These are phyloP conservation scores for Podotricha telesiphe DNA, from an alignment of 2,888 invertebrate genomes.

Conservation along the genomic window DNA sequence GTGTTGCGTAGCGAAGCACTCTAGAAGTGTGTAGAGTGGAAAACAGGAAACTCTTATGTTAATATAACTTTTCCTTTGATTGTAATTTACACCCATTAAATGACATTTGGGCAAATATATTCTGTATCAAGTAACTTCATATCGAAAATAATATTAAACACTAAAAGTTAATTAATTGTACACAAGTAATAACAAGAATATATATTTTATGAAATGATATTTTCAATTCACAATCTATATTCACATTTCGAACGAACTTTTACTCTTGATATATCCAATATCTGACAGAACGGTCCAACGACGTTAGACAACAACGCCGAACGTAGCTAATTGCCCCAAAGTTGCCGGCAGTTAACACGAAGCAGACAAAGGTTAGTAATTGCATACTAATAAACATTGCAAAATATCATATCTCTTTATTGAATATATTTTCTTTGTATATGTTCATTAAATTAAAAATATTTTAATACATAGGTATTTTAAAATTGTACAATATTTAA, in stretches of 20 bases:
- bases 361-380: background rate
- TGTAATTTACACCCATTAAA: too few relatives aligned
- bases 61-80: too few relatives aligned
- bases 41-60: too few relatives aligned
- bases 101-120: too few relatives aligned
- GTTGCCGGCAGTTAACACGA: background rate
- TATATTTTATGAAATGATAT: background rate
- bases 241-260: background rate
- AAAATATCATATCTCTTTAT: background rate
- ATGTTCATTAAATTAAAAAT: too few relatives aligned
- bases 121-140: too few relatives aligned
- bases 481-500: too few relatives aligned
- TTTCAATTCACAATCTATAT: background rate
- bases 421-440: background rate
- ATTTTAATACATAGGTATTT: too few relatives aligned
- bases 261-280: slow-evolving; percentile 6
- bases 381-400: background rate
- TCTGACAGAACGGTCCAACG: background rate
- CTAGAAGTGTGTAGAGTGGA: too few relatives aligned
- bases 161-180: too few relatives aligned
- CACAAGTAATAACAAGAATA: background rate
- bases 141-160: too few relatives aligned
- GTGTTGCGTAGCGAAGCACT: too few relatives aligned
- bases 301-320: slow-evolving; percentile 4
- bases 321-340: slow-evolving; percentile 13